Evolutionary conservation across 2,888 invertebrate species (phyloP), one percentile per base, ranked within the genome.

Genomic region (Cybosia mesomella): DNA sequence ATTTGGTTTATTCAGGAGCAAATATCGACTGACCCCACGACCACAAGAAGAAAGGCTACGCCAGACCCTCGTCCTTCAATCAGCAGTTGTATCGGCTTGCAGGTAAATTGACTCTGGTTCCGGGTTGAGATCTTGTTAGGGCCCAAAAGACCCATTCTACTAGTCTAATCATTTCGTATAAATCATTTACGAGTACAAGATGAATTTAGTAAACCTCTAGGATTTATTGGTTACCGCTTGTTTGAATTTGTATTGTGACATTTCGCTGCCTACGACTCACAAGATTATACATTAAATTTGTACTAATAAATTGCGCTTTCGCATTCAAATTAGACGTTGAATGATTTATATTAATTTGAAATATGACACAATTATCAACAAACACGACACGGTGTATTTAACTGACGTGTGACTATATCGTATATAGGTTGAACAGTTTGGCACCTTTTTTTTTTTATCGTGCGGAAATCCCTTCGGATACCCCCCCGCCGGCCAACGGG

Each of bases 351-450:
- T 54, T 21, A 34, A 9, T 22, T 61, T 55, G 22, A 22, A 57
- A 43, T 66, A 55, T 58, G 62, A 62, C 43, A 57, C 49, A 53
- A 49, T 67, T 58, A 61, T 28, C 61, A 57, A 21, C 21, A 57
- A 66, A 71, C 71, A 77, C 76, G 76, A 77, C 22, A 28, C 24
- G 21, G 15, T 55, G 43, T 64, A 43, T 43, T 58, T 36, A 64
- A 18, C 36, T 22, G 49, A 18, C 8, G n/a, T 49, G 3, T n/a
- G 18, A 15, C 43, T n/a, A 18, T 9, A 18, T 49, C 49, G 49
- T 8, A 49, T 9, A 49, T 49, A 1, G 9, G 9, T 9, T n/a
- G 7, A 18, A n/a, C n/a, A n/a, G 49, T n/a, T 43, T 43, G 39
- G 15, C 4, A 18, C 7, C 15, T n/a, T n/a, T n/a, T n/a, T n/a